Evolutionary conservation across 2,113 vertebrate species (phyloP).

Genomic region (Phrynosoma platyrhinos): DNA sequence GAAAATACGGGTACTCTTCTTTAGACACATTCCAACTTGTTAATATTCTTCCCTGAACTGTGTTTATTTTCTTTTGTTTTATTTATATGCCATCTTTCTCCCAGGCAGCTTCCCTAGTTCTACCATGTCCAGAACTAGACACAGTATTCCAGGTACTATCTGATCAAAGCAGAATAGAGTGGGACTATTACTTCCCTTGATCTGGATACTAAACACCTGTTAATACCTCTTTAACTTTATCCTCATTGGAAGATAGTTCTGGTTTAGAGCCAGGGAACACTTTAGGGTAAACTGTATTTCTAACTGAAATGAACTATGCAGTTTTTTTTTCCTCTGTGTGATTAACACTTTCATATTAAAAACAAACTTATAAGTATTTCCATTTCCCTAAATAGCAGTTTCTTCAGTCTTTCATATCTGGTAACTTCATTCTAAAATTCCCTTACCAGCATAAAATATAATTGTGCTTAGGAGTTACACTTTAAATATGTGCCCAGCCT

Average conservation of each 20-base stretch:
- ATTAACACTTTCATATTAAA: not conserved
- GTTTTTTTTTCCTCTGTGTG: not conserved
- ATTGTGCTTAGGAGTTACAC: not conserved
- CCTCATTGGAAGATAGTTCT: not conserved
- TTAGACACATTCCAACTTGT: no score
- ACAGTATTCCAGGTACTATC: no score
- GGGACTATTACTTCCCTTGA: no score
- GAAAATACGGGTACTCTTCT: no score
- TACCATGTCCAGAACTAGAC: no score
- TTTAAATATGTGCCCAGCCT: not conserved
- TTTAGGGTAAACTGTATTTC: not conserved
- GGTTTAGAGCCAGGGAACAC: not conserved
- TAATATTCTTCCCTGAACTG: no score
- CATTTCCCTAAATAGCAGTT: not conserved
- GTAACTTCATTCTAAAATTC: not conserved
- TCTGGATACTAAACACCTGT: no score
- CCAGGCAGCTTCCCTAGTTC: no score
- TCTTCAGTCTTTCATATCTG: not conserved
- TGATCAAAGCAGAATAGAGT: no score
- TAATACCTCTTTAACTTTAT: no score
- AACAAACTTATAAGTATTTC: not conserved
- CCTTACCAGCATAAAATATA: not conserved
- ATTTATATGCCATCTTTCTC: no score
- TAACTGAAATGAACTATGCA: not conserved
- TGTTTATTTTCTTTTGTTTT: no score